Percentiles rank a stretch among this genome's conserved stretches.
Evolutionary conservation across 30 jellyfish, hydroid and myxozoan genomes (phyloP).

Genomic region (Pseudorhiza aurosa): DNA sequence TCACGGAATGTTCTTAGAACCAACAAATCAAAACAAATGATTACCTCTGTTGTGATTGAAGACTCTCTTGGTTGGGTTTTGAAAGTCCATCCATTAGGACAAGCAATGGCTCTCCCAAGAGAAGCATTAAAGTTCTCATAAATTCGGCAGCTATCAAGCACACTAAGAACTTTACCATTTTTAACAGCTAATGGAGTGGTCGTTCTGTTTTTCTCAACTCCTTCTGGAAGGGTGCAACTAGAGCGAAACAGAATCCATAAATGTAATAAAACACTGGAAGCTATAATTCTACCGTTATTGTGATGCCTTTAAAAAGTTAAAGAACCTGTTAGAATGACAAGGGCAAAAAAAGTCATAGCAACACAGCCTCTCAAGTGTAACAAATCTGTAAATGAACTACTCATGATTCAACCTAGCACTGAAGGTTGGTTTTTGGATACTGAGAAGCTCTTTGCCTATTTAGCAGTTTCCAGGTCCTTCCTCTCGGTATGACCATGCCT

Average conservation of each 20-base stretch:
- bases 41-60: conserved; percentile 79
- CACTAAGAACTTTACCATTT: conserved; percentile 62
- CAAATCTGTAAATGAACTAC: no score
- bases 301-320: neutral
- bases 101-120: conserved; percentile 39
- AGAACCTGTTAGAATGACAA: no score
- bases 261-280: neutral
- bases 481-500: no score
- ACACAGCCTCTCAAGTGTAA: no score
- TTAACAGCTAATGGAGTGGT: conserved; percentile 67
- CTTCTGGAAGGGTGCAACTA: conserved; percentile 78
- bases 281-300: neutral
- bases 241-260: neutral
- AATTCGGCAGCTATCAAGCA: conserved; percentile 56
- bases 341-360: no score
- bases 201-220: conserved; percentile 29
- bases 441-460: no score
- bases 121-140: conserved; percentile 57
- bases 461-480: no score
- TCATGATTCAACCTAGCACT: no score
- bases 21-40: no score
- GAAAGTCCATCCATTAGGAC: conserved; percentile 93
- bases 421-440: no score
- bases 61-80: conserved; percentile 63
- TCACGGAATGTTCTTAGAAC: no score